Base-by-base conservation (phyloP, 2,888 invertebrate genomes). In the Phyllotreta striolata region DNA sequence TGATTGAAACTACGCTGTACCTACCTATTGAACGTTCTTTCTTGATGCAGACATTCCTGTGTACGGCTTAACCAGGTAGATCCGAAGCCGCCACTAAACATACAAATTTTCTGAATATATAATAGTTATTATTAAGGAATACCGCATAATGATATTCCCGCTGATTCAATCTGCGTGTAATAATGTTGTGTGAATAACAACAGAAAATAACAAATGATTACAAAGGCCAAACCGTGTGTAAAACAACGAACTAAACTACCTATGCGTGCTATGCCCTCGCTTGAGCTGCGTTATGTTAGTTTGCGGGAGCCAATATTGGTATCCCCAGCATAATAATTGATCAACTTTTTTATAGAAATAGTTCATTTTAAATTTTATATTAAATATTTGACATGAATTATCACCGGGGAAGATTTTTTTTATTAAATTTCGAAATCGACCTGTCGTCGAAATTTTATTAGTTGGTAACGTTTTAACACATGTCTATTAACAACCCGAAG, bases 131-230 rank as follows among this genome's bases (percentile, higher is more conserved):
- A 63, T 63, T 52, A 55, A 49, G 49, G 47, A 59, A 43, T 54
- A 47, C 47, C 46, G 49, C 57, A 59, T 63, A 54, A 57, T 54
- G 43, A 55, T 63, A 59, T 63, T 63, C 55, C 55, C 24, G 63
- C 63, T 55, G 65, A 65, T 65, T 54, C 55, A 62, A 65, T 65
- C 62, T 65, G 54, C 62, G 41, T 37, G 62, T 65, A 62, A 62
- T 65, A 58, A 65, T 62, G 65, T 65, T 62, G 62, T 62, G 62
- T 62, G 65, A 65, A 65, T 58, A 62, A 62, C 62, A 65, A 58
- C 58, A 52, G 64, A 64, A 61, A 55, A 58, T 62, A 62, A 65
- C 51, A 65, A 65, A 65, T 65, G 65, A 65, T 62, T 56, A 58
- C 65, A 61, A 65, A 64, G 59, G 55, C 61, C 58, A 54, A 54